These are phyloP conservation scores for Lamellibrachia luymesi DNA, from an alignment of 1,140 invertebrate genomes.

Conservation along the genomic window DNA sequence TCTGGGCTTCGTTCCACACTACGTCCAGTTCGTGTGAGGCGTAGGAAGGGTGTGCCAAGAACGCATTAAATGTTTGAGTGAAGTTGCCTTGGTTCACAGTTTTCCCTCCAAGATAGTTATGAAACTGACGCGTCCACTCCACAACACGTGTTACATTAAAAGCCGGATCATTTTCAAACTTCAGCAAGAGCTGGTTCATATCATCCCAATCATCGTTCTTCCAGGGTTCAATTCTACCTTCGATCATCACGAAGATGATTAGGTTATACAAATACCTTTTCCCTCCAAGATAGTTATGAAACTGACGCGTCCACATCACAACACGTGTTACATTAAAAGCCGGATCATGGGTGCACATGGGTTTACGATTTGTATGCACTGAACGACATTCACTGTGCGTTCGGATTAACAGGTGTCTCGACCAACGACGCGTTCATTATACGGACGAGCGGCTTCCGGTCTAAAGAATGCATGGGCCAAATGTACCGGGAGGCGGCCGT, in stretches of 20 bases:
- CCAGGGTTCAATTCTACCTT: background rate
- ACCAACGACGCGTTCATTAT: constrained; percentile 97
- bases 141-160: background rate
- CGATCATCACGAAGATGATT: background rate
- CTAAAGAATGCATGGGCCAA: constrained; percentile 76
- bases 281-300: too few species aligned
- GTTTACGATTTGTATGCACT: too few species aligned
- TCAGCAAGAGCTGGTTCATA: background rate
- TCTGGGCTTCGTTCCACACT: background rate
- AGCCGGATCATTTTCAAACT: background rate
- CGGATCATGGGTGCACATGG: too few species aligned
- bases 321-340: too few species aligned
- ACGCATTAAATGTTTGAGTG: background rate
- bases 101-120: background rate
- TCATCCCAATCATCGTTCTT: background rate
- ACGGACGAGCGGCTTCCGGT: constrained; percentile 77
- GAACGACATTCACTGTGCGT: background rate
- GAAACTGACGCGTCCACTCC: background rate
- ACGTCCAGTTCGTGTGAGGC: background rate
- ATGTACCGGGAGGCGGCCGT: constrained; percentile 91
- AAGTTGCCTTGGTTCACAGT: background rate
- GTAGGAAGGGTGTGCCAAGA: background rate
- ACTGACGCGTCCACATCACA: too few species aligned
- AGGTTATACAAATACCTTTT: background rate
- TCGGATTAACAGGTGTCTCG: constrained; percentile 74